These are phyloP conservation scores for Sciurus vulgaris DNA, from an alignment of 2,797 vertebrate genomes.

Conservation along the genomic window DNA sequence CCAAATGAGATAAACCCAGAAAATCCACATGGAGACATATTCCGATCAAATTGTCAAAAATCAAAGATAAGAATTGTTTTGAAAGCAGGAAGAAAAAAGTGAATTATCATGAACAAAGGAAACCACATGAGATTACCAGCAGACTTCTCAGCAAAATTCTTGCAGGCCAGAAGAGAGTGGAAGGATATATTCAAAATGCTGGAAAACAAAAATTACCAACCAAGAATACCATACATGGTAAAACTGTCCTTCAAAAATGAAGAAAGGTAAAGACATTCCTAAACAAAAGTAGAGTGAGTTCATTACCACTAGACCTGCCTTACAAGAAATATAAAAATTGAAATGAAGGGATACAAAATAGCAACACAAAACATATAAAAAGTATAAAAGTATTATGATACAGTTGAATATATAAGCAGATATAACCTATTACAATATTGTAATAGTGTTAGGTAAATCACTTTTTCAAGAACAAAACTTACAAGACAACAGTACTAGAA, in stretches of 20 bases:
- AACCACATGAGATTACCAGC: neutral
- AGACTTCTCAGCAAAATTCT: neutral
- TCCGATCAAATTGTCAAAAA: neutral
- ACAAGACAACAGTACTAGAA: neutral
- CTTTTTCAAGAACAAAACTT: neutral
- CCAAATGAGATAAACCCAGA: neutral
- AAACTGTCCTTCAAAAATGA: neutral
- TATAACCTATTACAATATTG: neutral
- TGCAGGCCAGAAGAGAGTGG: neutral
- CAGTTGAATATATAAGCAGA: neutral
- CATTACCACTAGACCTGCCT: neutral
- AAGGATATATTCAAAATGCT: neutral
- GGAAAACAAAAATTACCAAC: neutral
- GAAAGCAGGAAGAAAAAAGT: neutral
- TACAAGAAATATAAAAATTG: neutral
- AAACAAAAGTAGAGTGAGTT: neutral
- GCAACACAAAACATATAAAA: neutral
- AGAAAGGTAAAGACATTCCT: neutral
- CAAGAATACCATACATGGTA: neutral
- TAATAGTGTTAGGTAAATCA: neutral
- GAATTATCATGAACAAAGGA: neutral
- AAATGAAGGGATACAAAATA: neutral
- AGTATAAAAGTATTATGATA: neutral
- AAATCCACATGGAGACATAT: neutral
- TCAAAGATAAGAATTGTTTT: neutral